Evolutionary conservation across 2,888 invertebrate genomes (phyloP), one percentile per base, ranked within the genome.

Genomic region (Stenolophus ochropezus): DNA sequence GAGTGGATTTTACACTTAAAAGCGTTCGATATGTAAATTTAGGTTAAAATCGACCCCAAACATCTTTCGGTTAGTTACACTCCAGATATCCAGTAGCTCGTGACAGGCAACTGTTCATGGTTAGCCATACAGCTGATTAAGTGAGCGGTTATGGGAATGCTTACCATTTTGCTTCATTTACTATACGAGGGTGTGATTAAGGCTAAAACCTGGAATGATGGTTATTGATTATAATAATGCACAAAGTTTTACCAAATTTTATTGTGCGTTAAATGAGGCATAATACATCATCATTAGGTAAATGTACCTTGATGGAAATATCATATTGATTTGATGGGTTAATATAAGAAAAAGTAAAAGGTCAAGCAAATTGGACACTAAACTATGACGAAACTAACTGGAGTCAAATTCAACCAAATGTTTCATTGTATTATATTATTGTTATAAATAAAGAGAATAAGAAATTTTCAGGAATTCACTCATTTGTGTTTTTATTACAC

Each of bases 21-120:
- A 73, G 73, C 73, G 73, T 73, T 49, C 73, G 73, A 73, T 73
- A 73, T 73, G 49, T 49, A 73, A 73, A 73, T 73, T 49, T 11
- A 23, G 73, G 73, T 49, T 73, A 49, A 69, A 73, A 73, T 73
- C 49, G 23, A 14, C 21, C 49, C 27, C 20, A 49, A 73, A 23
- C 49, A 14, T 73, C 47, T 73, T 73, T 73, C 49, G 49, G 49
- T 47, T 73, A 73, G 73, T 73, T 73, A 73, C 20, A 42, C 27
- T 61, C 23, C n/a, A 61, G 25, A 56, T 18, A 56, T 56, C 20
- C 20, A 2, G 56, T 8, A 20, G 21, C 18, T 6, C 21, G 21
- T 25, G 23, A 8, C 25, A n/a, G 61, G 11, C 5, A 23, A 14
- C 25, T 11, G 23, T 25, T 25, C 61, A 21, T 25, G 61, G 61